A percentile compares a stretch with the other conserved stretches of the same genome.
Conservation (phyloP, 2,797 vertebrate species). For the Lepus oiostolus region DNA sequence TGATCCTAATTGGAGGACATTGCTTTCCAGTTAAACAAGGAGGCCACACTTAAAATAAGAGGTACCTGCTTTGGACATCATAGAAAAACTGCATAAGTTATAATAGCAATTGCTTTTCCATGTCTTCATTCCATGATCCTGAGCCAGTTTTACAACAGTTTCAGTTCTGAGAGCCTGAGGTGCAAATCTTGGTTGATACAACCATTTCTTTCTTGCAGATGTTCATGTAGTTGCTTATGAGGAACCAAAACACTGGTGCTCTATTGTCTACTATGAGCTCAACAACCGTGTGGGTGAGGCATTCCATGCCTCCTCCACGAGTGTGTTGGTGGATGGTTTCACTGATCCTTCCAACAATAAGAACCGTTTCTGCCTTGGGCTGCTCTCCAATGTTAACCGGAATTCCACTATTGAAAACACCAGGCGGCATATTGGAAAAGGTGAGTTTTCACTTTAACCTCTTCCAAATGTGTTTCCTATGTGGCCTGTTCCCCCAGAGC, state of each 20-base stretch:
- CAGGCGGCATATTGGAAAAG: constrained; percentile 98
- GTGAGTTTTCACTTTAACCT: constrained; percentile 82
- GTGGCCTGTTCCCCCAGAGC: not conserved
- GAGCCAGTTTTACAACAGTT: constrained; percentile 28
- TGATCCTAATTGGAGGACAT: constrained; percentile 8
- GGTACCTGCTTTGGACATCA: not conserved
- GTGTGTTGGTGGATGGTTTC: constrained; percentile 98
- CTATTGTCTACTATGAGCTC: constrained; percentile 99
- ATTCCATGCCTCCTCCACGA: constrained; percentile 98
- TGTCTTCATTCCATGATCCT: constrained; percentile 41
- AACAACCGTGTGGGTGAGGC: constrained; percentile 98
- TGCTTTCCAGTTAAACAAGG: not conserved
- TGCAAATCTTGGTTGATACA: not conserved
- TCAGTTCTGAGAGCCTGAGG: not conserved
- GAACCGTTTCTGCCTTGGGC: constrained; percentile 98
- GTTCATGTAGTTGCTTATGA: constrained; percentile 98
- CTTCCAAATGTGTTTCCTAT: not conserved
- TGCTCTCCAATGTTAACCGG: constrained; percentile 99
- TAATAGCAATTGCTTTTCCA: not conserved
- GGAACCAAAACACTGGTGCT: constrained; percentile 99
- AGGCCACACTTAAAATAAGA: not conserved
- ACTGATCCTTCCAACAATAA: constrained; percentile 99
- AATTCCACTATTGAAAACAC: constrained; percentile 99
- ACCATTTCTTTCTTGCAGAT: constrained; percentile 90
- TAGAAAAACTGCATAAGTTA: not conserved